These are phyloP conservation scores for Tinea trinotella DNA, from an alignment of 2,888 invertebrate species.

Conservation along the genomic window DNA sequence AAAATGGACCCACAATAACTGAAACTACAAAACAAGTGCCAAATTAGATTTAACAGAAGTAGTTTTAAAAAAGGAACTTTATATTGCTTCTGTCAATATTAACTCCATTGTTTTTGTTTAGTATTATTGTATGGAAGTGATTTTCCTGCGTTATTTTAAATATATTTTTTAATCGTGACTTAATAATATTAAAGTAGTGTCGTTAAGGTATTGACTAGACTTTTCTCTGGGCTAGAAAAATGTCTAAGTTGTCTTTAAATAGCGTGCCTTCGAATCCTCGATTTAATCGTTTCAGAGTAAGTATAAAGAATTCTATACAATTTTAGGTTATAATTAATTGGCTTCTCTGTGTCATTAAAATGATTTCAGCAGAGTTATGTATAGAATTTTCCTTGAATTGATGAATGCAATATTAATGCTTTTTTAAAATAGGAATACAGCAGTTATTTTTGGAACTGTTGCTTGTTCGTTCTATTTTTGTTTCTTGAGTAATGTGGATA, in stretches of 20 bases:
- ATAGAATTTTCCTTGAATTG: background rate
- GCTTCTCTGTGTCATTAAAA: background rate
- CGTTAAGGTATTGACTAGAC: slow-evolving; percentile 19
- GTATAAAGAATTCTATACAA: slow-evolving; percentile 26
- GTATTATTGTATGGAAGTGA: slow-evolving; percentile 8
- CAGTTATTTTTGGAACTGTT: background rate
- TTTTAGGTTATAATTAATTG: slow-evolving; percentile 12
- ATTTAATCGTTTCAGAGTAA: slow-evolving; percentile 61
- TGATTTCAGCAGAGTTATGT: too few relatives aligned
- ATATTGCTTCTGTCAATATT: slow-evolving; percentile 35
- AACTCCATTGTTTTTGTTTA: slow-evolving; percentile 40
- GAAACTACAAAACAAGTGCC: background rate
- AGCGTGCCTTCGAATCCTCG: slow-evolving; percentile 65
- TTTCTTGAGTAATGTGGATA: too few relatives aligned
- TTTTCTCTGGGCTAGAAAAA: slow-evolving; percentile 31
- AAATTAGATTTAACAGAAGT: background rate
- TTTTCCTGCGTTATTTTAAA: background rate
- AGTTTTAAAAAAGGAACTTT: background rate
- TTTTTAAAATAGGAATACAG: background rate
- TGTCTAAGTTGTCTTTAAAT: slow-evolving; percentile 64
- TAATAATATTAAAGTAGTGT: background rate
- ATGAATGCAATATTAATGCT: background rate
- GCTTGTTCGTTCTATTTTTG: too few relatives aligned
- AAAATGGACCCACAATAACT: background rate
- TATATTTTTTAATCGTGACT: slow-evolving; percentile 15